A percentile compares a stretch with the other conserved stretches of the same genome.
Evolutionary conservation across 2,888 invertebrate genomes (phyloP).

Genomic region (Drosophila kambysellisi): DNA sequence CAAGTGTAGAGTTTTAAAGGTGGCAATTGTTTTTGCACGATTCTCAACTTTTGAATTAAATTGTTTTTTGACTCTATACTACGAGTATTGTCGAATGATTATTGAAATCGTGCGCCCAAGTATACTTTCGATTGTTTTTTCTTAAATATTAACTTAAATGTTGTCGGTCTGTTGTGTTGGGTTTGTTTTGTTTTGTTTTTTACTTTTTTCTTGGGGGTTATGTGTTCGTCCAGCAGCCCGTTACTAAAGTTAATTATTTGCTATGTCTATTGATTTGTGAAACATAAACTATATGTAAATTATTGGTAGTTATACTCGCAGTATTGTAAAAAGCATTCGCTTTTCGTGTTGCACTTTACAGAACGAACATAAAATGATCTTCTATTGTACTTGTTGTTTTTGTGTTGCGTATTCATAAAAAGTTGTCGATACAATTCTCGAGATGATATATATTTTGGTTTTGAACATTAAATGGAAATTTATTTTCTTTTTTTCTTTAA

Average conservation of each 20-base stretch:
- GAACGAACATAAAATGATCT: conserved; percentile 30
- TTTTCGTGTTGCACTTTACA: conserved; percentile 39
- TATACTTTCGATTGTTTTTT: conserved; percentile 12
- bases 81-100: conserved; percentile 26
- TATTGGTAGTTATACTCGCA: conserved; percentile 38
- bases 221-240: conserved; percentile 34
- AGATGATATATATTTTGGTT: conserved; percentile 14
- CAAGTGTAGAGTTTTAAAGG: conserved; percentile 32
- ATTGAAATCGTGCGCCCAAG: conserved; percentile 27
- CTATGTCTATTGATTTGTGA: conserved; percentile 50
- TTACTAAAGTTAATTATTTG: conserved; percentile 42
- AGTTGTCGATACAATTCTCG: conserved; percentile 17
- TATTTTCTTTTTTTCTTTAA: background rate
- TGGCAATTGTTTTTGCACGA: conserved; percentile 12
- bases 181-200: background rate
- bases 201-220: conserved; percentile 1
- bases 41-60: conserved; percentile 2
- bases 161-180: conserved; percentile 19
- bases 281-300: conserved; percentile 33
- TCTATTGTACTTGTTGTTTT: conserved; percentile 20
- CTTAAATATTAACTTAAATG: conserved; percentile 41
- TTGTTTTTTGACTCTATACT: conserved; percentile 5
- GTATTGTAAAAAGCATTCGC: conserved; percentile 30
- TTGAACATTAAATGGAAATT: conserved; percentile 12
- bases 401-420: conserved; percentile 7